Base-by-base conservation (phyloP, 2,888 invertebrate species). In the Volucella zonaria region DNA sequence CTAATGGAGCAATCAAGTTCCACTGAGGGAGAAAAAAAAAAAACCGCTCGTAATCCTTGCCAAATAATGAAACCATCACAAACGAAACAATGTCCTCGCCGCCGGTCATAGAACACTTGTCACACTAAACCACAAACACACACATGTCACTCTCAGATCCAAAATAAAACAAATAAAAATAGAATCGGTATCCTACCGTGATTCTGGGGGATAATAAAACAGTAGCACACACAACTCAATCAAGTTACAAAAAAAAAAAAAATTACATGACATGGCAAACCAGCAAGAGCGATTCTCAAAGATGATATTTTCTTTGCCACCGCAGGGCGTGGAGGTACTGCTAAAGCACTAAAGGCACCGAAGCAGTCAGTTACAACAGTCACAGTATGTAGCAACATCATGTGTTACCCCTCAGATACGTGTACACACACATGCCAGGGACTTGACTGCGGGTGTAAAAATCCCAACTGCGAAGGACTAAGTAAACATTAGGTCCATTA, bases 401-500 rank as follows among this genome's bases (percentile, higher is more conserved):
- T 31, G 31, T 31, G 31, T 31, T 31, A 31, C 6, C 6, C 31
- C 31, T 6, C 31, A 31, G 42, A 23, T 12, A 4, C 11, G 45
- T 11, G 12, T 9, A 8, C 8, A 51, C 52, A 67, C 43, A 67
- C 23, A 42, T n/a, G n/a, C 2, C 6, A 40, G 42, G 18, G 2
- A 18, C 56, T 14, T 40, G 18, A n/a, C 49, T 15, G 47, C 1
- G 58, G 58, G 38, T 18, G 70, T 40, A 47, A 42, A 59, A 56
- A 70, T 59, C 51, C 71, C 61, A 43, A 14, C 71, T 61, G 71
- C 12, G 51, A 31, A 61, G 15, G 42, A 49, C 56, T 12, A 71
- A 47, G 71, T 52, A 61, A 61, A 71, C 42, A 71, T 61, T 52
- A 43, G 61, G 61, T 71, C 51, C 15, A 31, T 51, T 71, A 31